phyloP scores from a whole-genome alignment of 1,140 invertebrate genomes.

The Harpegnathos saltator region DNA sequence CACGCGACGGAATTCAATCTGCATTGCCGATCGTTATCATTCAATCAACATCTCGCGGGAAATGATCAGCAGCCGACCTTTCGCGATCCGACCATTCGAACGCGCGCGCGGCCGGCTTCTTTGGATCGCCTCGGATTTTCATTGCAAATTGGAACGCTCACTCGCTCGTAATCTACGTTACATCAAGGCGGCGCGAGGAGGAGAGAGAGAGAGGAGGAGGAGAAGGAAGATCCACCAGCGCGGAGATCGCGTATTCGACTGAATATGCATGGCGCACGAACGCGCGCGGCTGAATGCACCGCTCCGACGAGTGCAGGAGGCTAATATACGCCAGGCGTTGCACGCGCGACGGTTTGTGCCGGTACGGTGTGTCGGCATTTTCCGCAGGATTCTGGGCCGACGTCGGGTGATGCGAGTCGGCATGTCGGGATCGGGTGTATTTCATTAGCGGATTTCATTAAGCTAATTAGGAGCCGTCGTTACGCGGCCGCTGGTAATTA shows the following conservation, averaged over 20 bases:
- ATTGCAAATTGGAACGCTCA: neutral
- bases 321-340: neutral
- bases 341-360: neutral
- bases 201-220: no score
- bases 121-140: no score
- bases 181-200: neutral
- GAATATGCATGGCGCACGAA: conserved; percentile 21
- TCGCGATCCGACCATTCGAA: neutral
- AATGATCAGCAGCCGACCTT: neutral
- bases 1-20: conserved; percentile 24
- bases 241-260: conserved; percentile 5
- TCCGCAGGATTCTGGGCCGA: conserved; percentile 14
- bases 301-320: neutral
- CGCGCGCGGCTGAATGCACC: conserved; percentile 8
- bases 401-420: conserved; percentile 16
- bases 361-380: conserved; percentile 13
- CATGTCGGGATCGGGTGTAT: conserved; percentile 38
- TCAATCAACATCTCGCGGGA: conserved; percentile 18
- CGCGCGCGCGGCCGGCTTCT: no score
- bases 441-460: conserved; percentile 73
- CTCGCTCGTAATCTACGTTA: neutral
- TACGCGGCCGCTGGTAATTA: conserved; percentile 68
- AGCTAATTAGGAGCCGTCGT: conserved; percentile 68
- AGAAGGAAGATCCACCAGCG: no score
- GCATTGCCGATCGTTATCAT: conserved; percentile 30